A percentile compares a stretch with the other conserved stretches of the same genome.
Evolutionary conservation across 1,140 invertebrate species (phyloP).

Genomic region (Trichomalopsis sarcophagae): DNA sequence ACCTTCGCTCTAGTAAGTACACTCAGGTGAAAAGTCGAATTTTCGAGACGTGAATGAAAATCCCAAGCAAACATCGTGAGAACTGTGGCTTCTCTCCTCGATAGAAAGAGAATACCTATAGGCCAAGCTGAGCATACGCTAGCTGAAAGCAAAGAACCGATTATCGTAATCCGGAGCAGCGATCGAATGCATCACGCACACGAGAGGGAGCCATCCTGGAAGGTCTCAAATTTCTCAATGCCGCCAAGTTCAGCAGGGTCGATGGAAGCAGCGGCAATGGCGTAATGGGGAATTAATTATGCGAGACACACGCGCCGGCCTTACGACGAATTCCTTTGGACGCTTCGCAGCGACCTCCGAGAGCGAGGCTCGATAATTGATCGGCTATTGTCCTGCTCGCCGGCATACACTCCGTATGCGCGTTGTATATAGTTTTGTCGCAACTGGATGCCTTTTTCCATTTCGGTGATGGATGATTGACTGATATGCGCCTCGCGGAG

Average conservation of each 20-base stretch:
- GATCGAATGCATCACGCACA: background rate
- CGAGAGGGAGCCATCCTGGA: background rate
- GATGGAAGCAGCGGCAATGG: conserved; percentile 32
- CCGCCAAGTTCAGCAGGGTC: background rate
- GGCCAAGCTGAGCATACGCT: no score
- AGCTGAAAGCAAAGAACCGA: background rate
- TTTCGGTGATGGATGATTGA: no score
- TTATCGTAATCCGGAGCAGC: background rate
- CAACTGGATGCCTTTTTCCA: no score
- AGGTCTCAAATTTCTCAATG: conserved; percentile 20
- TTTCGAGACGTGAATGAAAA: no score
- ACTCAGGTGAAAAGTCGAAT: no score
- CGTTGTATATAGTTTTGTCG: background rate
- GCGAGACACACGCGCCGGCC: conserved; percentile 1
- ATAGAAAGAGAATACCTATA: no score
- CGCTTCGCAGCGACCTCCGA: background rate
- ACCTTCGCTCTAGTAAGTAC: no score
- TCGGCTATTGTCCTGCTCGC: background rate
- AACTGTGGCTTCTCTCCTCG: no score
- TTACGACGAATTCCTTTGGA: conserved; percentile 16
- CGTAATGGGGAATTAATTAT: conserved; percentile 10
- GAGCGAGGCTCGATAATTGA: background rate
- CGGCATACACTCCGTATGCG: background rate
- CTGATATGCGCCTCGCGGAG: no score
- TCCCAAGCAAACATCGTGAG: no score